Evolutionary conservation across 2,888 invertebrate species (phyloP), one percentile per base, ranked within the genome.

Genomic region (Plebejus melissa): DNA sequence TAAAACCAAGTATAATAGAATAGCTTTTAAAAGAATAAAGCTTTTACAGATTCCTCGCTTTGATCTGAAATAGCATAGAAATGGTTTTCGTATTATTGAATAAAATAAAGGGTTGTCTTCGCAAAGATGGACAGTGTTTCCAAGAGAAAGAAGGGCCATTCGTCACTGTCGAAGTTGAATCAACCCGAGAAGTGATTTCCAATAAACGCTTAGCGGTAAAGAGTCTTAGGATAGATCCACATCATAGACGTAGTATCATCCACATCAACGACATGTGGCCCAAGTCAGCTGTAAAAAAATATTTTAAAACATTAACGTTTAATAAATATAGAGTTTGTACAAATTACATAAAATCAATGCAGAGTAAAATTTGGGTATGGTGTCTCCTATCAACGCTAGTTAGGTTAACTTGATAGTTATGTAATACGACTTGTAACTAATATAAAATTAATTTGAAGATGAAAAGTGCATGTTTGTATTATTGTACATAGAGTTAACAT

Each of bases 91-190:
- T 54, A 69, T 69, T 69, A 57, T 71, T 38, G 72, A 70, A 71
- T 57, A 58, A 71, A 71, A 71, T 57, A 75, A 38, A 71, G 69
- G 38, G 57, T 38, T 57, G 70, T 41, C 57, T 41, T 50, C 13
- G 28, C 46, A 75, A 70, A 70, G 57, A 69, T 74, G 74, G 74
- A 54, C 74, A 74, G 50, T 75, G 58, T 69, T 74, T 41, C 70
- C 74, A 78, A 79, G 75, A 76, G 79, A 81, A 83, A 84, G 83
- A 86, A 86, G 82, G 80, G 79, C 85, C 83, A 89, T 90, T 88
- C 83, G 88, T 90, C 90, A 89, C 87, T 80, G 89, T 90, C 89
- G 86, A 79, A 75, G 80, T 80, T 79, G 80, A 81, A 78, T 79
- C 79, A 80, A 81, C 83, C 84, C 81, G 83, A 82, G 84, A 84